Evolutionary conservation across 2,797 vertebrate species (phyloP).

Genomic region (Pteronotus mesoamericanus): DNA sequence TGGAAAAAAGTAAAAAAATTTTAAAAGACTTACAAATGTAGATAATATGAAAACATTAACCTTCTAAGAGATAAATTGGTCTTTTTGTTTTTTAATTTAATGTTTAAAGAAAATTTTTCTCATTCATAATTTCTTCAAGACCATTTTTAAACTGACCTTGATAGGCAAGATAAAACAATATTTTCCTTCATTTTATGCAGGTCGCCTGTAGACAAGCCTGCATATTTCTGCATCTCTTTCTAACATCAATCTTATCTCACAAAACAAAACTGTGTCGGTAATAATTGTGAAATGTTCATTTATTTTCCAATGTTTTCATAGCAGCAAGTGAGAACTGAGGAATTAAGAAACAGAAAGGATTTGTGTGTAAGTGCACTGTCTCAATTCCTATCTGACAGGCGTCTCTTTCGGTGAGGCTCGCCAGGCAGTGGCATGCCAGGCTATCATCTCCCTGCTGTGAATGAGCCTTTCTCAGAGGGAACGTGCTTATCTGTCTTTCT

Average conservation of each 20-base stretch:
- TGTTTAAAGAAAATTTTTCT: not conserved
- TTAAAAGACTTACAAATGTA: not conserved
- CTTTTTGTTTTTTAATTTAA: not conserved
- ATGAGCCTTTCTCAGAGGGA: not conserved
- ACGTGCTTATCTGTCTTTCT: not conserved
- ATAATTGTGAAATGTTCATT: not conserved
- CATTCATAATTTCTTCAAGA: not conserved
- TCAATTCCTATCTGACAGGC: not conserved
- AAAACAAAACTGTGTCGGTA: not conserved
- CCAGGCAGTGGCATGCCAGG: not conserved
- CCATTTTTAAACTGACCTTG: not conserved
- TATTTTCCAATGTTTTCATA: not conserved
- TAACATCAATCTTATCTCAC: not conserved
- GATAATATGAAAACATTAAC: not conserved
- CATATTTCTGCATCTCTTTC: not conserved
- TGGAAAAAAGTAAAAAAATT: not conserved
- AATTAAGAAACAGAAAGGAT: not conserved
- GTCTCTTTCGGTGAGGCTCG: not conserved
- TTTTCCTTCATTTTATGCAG: not conserved
- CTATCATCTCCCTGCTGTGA: not conserved
- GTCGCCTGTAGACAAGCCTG: not conserved
- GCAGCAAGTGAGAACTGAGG: not conserved
- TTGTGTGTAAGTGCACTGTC: not conserved
- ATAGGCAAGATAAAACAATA: not conserved
- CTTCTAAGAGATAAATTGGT: not conserved